Base-by-base conservation (phyloP, 2,888 invertebrate genomes). In the Stenotaenia linearis region DNA sequence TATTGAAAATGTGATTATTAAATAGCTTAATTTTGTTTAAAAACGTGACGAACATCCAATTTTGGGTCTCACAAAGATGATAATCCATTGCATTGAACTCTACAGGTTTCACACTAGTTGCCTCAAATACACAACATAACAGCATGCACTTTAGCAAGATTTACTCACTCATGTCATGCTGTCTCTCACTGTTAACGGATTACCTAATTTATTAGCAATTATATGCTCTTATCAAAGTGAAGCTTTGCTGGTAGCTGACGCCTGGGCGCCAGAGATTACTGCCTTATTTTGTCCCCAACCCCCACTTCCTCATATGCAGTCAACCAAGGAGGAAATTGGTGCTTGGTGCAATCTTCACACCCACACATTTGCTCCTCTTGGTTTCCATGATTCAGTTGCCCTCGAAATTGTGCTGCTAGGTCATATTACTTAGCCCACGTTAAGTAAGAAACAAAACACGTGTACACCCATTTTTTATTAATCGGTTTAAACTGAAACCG, bases 211-310 rank as follows among this genome's bases (percentile, higher is more conserved):
- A 74, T 25, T 12, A 74, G 32, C 75, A 28, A 74, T 74, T 74
- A 74, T 28, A 74, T 15, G 28, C n/a, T n/a, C 25, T 74, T 74
- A 74, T 74, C 75, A 74, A 32, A 18, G 28, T 32, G 1, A 4
- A 74, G 30, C 75, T 32, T 28, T 28, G 30, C 75, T 32, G 15
- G 75, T 30, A 28, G 32, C 18, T 28, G 30, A 23, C 30, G 75
- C 75, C 75, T 74, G 75, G 23, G 75, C 75, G 75, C 18, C 28
- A 28, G 75, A 74, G 75, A 74, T 74, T 74, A 74, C 75, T 50
- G 50, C 18, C 50, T 50, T 50, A 50, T 50, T n/a, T n/a, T 18
- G 50, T 50, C 50, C 50, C 50, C 50, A 50, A 50, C 15, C 50
- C 50, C 50, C 18, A 50, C 50, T 50, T 18, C 50, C 50, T 50